These are phyloP conservation scores for Zygaena filipendulae DNA, from an alignment of 2,888 invertebrate species.

Conservation along the genomic window DNA sequence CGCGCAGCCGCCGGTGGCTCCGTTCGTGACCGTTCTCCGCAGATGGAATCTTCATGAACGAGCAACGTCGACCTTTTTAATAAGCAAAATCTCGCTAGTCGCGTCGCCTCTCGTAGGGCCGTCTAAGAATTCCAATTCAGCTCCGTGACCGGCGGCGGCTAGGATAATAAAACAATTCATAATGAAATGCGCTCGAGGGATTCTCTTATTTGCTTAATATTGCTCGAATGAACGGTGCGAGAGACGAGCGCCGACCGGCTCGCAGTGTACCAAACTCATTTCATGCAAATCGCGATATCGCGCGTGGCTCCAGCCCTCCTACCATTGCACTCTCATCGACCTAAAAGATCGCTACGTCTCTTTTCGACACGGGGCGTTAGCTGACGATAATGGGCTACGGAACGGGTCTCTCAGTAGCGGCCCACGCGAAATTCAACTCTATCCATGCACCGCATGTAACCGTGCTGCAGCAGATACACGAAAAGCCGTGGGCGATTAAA, in stretches of 20 bases:
- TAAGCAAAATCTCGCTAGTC: constrained; percentile 24
- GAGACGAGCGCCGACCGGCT: constrained; percentile 11
- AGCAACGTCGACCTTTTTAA: constrained; percentile 25
- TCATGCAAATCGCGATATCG: constrained; percentile 42
- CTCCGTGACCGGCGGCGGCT: constrained; percentile 18
- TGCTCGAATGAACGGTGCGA: constrained; percentile 20
- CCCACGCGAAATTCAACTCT: constrained; percentile 17
- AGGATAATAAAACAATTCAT: constrained; percentile 30
- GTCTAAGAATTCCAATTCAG: constrained; percentile 24
- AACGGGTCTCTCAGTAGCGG: constrained; percentile 21
- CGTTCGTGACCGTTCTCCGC: constrained; percentile 21
- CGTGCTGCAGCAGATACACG: constrained; percentile 25
- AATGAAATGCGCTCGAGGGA: constrained; percentile 25
- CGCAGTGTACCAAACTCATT: constrained; percentile 32
- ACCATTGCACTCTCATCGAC: no score
- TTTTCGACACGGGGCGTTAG: no score
- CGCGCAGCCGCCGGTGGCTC: constrained; percentile 13
- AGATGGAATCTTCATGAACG: constrained; percentile 25
- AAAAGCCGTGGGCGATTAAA: constrained; percentile 38
- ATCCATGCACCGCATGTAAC: constrained; percentile 22
- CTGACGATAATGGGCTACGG: constrained; percentile 29
- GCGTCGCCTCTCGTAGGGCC: constrained; percentile 16
- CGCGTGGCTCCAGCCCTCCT: no score
- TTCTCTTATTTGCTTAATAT: constrained; percentile 27
- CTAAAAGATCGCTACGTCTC: no score